Base-by-base conservation (phyloP, 2,113 vertebrate genomes). In the Theristicus caerulescens region DNA sequence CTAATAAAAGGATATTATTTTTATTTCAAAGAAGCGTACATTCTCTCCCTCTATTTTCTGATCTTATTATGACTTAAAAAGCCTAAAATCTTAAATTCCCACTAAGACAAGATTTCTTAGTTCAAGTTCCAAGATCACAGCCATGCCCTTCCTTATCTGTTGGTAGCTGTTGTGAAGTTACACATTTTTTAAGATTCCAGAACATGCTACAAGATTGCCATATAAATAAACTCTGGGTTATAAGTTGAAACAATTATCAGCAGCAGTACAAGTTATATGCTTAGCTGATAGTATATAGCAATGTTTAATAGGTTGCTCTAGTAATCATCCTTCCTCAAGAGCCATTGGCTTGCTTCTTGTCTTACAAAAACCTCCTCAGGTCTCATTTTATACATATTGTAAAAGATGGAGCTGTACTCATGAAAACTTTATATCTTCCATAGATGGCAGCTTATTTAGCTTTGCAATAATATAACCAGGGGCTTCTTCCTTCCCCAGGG, bases 381-480 rank as follows among this genome's bases (percentile, higher is more conserved):
- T 71, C 40, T 90, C 29, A 40, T 82, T 93, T 88, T 82, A 82
- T 86, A 69, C 34, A 80, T 88, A 57, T 15, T 88, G 44, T 79
- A 90, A 93, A 95, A 93, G 66, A 93, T 36, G 13, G 32, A 90
- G 32, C 36, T 72, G 25, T 32, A n/a, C 18, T 72, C 49, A 82
- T 59, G 70, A 91, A 93, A 95, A 85, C 65, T 85, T 88, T 65
- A 34, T 65, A 52, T 69, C 36, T 81, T 92, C 34, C 58, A 80
- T 79, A 69, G 34, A 80, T 40, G 38, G 31, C 38, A 94, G 11
- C 32, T 80, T 92, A 82, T 78, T 94, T 96, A 87, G 69, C 34
- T 90, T 92, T 65, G 13, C 36, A 90, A 36, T 61, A 88, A 46
- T 40, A 82, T 57, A 73, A 91, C 46, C 54, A 91, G 59, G 92